Evolutionary conservation across 2,797 vertebrate genomes (phyloP).

Genomic region (Kryptolebias ocellatus): DNA sequence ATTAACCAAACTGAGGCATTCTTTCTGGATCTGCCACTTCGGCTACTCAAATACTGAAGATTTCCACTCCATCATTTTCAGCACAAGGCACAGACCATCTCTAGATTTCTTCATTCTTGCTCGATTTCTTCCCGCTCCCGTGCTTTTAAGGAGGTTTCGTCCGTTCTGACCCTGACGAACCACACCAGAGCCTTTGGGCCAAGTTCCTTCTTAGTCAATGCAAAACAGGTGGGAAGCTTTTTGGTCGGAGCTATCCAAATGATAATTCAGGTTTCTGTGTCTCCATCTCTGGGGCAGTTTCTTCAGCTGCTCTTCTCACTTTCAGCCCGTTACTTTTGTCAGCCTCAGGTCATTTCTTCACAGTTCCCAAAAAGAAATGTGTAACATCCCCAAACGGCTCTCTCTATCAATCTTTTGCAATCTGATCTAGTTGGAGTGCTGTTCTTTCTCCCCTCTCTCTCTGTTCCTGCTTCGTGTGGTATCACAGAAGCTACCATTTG

Average conservation of each 20-base stretch:
- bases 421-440: conserved; percentile 78
- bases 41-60: conserved; percentile 65
- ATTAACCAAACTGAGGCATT: conserved; percentile 80
- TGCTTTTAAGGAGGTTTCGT: background rate
- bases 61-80: conserved; percentile 71
- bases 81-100: conserved; percentile 54
- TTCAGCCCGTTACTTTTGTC: conserved; percentile 40
- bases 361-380: conserved; percentile 58
- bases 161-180: conserved; percentile 20
- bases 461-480: conserved; percentile 54
- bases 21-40: conserved; percentile 60
- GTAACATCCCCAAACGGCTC: conserved; percentile 59
- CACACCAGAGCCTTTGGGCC: conserved; percentile 32
- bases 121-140: conserved; percentile 35
- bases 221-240: conserved; percentile 43
- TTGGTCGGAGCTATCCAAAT: conserved; percentile 48
- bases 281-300: conserved; percentile 57
- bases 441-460: conserved; percentile 42
- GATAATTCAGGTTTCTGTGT: conserved; percentile 62
- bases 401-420: conserved; percentile 77
- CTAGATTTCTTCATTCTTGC: conserved; percentile 78
- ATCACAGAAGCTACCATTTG: conserved; percentile 75
- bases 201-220: conserved; percentile 6
- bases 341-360: conserved; percentile 44
- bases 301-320: conserved; percentile 49